phyloP scores from a whole-genome alignment of 1,140 invertebrate species.

The Papilio machaon region DNA sequence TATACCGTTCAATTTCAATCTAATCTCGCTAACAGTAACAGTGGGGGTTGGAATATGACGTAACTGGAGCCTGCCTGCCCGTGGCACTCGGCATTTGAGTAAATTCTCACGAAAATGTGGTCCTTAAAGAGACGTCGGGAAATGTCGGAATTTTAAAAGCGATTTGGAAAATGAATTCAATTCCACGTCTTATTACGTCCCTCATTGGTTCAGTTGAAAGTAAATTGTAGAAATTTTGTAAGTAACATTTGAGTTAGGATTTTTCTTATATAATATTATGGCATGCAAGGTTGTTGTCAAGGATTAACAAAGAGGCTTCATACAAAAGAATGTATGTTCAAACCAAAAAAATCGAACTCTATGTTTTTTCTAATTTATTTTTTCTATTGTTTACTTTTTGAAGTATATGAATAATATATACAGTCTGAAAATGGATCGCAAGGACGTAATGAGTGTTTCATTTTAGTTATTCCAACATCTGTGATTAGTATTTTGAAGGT shows the following conservation, averaged over 20 bases:
- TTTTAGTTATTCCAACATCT: no score
- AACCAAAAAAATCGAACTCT: no score
- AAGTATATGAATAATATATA: no score
- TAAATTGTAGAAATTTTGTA: constrained; percentile 3
- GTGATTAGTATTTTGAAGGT: neutral
- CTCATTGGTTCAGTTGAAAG: neutral
- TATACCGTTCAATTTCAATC: constrained; percentile 66
- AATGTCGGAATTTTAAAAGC: constrained; percentile 18
- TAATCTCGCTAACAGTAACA: constrained; percentile 53
- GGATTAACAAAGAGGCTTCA: no score
- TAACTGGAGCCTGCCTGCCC: constrained; percentile 48
- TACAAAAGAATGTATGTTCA: no score
- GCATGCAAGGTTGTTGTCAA: neutral
- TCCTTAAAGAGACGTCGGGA: constrained; percentile 40
- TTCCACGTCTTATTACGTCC: constrained; percentile 25
- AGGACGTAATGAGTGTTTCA: no score
- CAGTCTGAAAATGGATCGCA: no score
- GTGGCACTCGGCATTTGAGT: constrained; percentile 41
- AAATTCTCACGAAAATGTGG: constrained; percentile 55
- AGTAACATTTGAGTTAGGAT: neutral
- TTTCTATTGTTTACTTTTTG: no score
- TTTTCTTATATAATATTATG: neutral
- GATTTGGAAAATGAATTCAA: constrained; percentile 26
- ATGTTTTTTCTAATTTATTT: no score
- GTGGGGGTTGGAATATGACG: constrained; percentile 51